Evolutionary conservation across 2,113 vertebrate genomes (phyloP), one percentile per base, ranked within the genome.

Genomic region (Micronycteris hirsuta): DNA sequence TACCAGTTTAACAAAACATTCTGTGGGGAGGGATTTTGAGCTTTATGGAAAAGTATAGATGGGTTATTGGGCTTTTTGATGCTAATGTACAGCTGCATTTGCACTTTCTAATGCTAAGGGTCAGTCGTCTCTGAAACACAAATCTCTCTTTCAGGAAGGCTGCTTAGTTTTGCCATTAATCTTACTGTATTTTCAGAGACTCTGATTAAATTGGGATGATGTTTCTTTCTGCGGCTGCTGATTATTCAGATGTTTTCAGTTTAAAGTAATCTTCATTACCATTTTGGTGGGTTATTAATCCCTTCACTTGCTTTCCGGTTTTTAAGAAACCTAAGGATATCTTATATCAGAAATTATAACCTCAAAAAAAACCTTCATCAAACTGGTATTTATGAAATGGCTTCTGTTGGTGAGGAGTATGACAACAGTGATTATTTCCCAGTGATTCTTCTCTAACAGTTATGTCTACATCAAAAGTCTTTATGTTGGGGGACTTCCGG

Each of bases 291-390:
- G 11, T 52, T 91, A 0, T 63, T 77, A 89, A 24, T 94, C 47
- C 36, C 22, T 89, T 95, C 4, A 36, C 33, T 92, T 84, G 54
- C 19, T 89, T 78, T 36, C 24, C 80, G 9, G 58, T 76, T 61
- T 45, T 52, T 56, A 87, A 83, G 33, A 96, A 94, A 74, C 24
- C 15, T 74, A 54, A 73, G 41, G 17, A 43, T 63, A 45, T 65
- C 15, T 94, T 88, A 16, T 86, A 26, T 82, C 43, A 96, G 52
- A 94, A 97, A 95, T 86, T 65, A 61, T 74, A 28, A 49, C 73
- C 20, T 87, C 26, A 84, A 43, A 13, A 54, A 70, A 85, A 41
- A 89, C 11, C 33, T 92, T 83, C 26, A 38, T 89, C 8, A 54
- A 71, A 78, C 52, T 94, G 38, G n/a, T 71, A 12, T 77, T 86